Evolutionary conservation across 2,797 vertebrate species (phyloP).

Genomic region (Pseudomugil tenellus): DNA sequence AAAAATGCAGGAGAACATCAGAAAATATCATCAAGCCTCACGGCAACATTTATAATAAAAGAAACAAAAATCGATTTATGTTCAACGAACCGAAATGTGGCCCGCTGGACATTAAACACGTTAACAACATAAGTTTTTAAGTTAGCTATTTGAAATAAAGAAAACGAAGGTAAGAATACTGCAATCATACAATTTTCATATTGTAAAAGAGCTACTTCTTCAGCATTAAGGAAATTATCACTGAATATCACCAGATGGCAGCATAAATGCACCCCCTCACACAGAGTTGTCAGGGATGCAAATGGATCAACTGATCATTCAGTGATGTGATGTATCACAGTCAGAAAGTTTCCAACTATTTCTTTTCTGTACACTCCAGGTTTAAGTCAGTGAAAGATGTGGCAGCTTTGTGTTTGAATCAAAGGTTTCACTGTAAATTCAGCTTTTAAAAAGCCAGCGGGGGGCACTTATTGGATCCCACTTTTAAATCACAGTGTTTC

Average conservation of each 20-base stretch:
- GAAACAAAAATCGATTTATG: not conserved
- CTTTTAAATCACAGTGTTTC: not conserved
- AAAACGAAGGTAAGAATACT: not conserved
- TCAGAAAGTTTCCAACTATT: not conserved
- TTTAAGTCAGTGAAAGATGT: not conserved
- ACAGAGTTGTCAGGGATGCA: not conserved
- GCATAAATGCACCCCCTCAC: not conserved
- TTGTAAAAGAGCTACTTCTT: not conserved
- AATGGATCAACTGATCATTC: not conserved
- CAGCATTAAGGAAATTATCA: not conserved
- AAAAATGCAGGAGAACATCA: not conserved
- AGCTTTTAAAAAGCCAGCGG: not conserved
- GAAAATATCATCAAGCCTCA: not conserved
- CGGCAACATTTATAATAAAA: not conserved
- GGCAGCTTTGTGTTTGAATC: not conserved
- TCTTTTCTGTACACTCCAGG: too few species aligned
- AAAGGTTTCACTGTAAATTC: not conserved
- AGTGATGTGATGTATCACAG: not conserved
- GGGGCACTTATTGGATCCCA: not conserved
- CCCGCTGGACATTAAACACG: not conserved
- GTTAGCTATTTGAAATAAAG: not conserved
- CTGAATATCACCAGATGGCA: slow-evolving; percentile 12
- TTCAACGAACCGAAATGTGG: not conserved
- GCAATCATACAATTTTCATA: not conserved
- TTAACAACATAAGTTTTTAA: not conserved